A percentile compares a stretch with the other conserved stretches of the same genome.
phyloP scores from a whole-genome alignment of 2,113 vertebrate genomes.

The Oncorhynchus clarkii region DNA sequence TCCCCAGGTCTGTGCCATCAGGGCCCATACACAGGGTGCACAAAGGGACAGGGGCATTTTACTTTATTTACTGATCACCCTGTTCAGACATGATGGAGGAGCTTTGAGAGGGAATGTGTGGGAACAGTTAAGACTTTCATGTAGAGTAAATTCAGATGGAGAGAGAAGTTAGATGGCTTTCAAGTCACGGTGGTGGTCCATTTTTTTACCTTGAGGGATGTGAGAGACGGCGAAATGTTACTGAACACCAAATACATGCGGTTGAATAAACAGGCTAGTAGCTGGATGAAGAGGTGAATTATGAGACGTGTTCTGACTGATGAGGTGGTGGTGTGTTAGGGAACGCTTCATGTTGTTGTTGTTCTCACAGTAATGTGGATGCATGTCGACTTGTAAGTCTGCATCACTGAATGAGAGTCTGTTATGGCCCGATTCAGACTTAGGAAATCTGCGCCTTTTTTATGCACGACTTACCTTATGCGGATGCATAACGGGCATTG shows the following conservation, averaged over 20 bases:
- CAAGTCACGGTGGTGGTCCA: constrained; percentile 32
- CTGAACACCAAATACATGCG: constrained; percentile 35
- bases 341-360: neutral
- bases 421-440: too few relatives aligned
- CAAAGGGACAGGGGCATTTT: constrained; percentile 18
- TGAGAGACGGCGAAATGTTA: constrained; percentile 34
- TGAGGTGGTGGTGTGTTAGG: constrained; percentile 15
- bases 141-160: constrained; percentile 26
- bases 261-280: constrained; percentile 38
- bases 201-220: constrained; percentile 43
- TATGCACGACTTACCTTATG: too few relatives aligned
- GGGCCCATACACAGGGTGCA: neutral
- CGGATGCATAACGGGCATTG: too few relatives aligned
- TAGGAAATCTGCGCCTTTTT: too few relatives aligned
- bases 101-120: neutral
- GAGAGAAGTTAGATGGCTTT: constrained; percentile 34
- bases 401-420: neutral
- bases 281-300: constrained; percentile 21
- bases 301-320: constrained; percentile 27
- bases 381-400: neutral
- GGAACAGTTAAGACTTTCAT: constrained; percentile 44
- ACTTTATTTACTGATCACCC: constrained; percentile 52
- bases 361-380: neutral
- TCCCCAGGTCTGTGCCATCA: neutral
- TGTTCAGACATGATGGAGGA: constrained; percentile 42